Evolutionary conservation across 2,888 invertebrate species (phyloP), one percentile per base, ranked within the genome.

Genomic region (Pristionchus mayeri): DNA sequence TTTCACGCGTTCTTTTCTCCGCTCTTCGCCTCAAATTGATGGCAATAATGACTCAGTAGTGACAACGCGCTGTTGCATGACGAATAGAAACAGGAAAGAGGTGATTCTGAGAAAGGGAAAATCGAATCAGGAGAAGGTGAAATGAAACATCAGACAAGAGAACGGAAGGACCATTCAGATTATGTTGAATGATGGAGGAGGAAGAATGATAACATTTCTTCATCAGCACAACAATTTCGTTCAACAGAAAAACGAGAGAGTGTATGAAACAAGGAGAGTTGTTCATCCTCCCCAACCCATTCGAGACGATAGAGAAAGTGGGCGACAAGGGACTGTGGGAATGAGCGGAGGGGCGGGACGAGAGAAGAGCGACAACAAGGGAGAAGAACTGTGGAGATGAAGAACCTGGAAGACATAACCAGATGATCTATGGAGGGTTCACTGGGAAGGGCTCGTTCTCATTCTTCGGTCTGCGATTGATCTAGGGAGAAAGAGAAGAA

Each of bases 1-100:
- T n/a, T 63, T 67, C 40, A 24, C 27, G 6, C 30, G 30, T 16
- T 60, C 30, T 30, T 60, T 13, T 27, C 18, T 3, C 24, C 60
- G 9, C 30, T 60, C 60, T n/a, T 60, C 30, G 27, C 67, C 67
- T 67, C 21, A 67, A 67, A 67, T 34, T 67, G 67, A 67, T 67
- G 67, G 67, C 37, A 67, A 67, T 37, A 37, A 67, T 67, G 67
- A 67, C 67, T 67, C 67, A 67, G 40, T 67, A 6, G 34, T 21
- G 37, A 60, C 30, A 60, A 60, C 60, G 30, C n/a, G 30, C 13
- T 44, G 44, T 9, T 44, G 13, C 21, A 60, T 60, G 60, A 60
- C 60, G 60, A 7, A 13, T 13, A 9, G 6, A 44, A n/a, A n/a
- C n/a, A n/a, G n/a, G n/a, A n/a, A n/a, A n/a, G n/a, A n/a, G 13